Conservation (phyloP, 2,888 invertebrate genomes). For the Eugnorisma glareosa region DNA sequence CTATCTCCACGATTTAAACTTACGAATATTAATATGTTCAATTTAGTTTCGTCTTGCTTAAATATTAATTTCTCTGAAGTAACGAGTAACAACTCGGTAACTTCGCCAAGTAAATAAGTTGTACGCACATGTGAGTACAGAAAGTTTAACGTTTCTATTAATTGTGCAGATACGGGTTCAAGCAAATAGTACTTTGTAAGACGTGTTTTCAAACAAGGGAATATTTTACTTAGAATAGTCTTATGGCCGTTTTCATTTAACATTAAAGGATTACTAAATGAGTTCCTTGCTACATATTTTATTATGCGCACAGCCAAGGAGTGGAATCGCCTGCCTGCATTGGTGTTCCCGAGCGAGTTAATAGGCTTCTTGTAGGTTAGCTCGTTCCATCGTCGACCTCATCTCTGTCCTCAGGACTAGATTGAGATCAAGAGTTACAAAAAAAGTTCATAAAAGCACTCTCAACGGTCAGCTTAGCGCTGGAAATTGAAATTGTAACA, state of each 20-base stretch:
- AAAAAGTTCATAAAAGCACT: too few relatives aligned
- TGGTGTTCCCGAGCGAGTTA: too few relatives aligned
- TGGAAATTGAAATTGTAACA: neutral
- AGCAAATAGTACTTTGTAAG: constrained; percentile 26
- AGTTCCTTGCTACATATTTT: too few relatives aligned
- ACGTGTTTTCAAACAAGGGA: neutral
- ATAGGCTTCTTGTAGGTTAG: too few relatives aligned
- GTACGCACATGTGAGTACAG: constrained; percentile 16
- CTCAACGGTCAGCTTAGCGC: too few relatives aligned
- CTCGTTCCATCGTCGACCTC: too few relatives aligned
- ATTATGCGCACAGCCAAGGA: too few relatives aligned
- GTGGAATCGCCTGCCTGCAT: too few relatives aligned
- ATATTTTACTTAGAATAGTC: neutral
- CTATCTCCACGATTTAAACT: constrained; percentile 17
- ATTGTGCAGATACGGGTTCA: constrained; percentile 26
- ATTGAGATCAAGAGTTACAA: too few relatives aligned
- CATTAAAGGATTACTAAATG: neutral
- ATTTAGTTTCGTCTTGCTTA: constrained; percentile 31
- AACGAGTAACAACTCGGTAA: constrained; percentile 20
- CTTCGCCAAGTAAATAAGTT: constrained; percentile 22
- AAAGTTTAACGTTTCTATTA: constrained; percentile 32
- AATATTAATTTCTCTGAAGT: constrained; percentile 44
- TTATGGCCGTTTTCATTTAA: neutral
- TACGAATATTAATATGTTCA: constrained; percentile 15
- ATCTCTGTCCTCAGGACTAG: too few relatives aligned